Conservation (phyloP, 2,113 vertebrate species). For the Tupaia chinensis region DNA sequence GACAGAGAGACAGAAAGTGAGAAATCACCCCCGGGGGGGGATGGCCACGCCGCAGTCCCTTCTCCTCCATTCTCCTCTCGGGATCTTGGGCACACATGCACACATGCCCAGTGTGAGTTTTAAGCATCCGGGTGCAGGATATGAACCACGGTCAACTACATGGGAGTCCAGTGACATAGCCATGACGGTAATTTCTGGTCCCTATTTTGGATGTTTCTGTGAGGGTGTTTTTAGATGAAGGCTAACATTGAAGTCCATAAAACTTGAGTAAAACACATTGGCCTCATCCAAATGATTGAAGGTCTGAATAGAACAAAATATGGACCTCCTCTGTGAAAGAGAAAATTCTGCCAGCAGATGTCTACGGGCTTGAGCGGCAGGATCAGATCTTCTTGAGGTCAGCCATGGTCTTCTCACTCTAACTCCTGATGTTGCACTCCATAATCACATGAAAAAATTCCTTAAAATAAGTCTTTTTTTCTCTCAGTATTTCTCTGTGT, state of each 20-base stretch:
- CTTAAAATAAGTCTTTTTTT: background rate
- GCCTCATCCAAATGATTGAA: background rate
- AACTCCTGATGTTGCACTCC: background rate
- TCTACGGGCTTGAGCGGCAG: background rate
- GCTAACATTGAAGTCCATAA: background rate
- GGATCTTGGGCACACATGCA: no score
- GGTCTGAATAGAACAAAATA: background rate
- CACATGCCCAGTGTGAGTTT: no score
- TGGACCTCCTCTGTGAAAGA: background rate
- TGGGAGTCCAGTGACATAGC: no score
- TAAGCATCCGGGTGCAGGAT: no score
- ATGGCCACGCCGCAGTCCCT: no score
- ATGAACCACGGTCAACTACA: no score
- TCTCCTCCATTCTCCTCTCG: no score
- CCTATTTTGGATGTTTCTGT: background rate
- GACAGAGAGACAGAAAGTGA: no score
- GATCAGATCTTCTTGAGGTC: background rate
- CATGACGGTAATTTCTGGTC: no score
- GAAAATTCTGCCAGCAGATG: background rate
- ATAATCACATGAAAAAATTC: background rate
- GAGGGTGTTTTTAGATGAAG: background rate
- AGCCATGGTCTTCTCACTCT: background rate
- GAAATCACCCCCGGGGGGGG: no score
- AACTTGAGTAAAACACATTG: background rate
- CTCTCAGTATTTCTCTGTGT: background rate